Percentiles rank a stretch among this genome's conserved stretches.
phyloP scores from a whole-genome alignment of 2,113 vertebrate species.

The Siniperca knerii region DNA sequence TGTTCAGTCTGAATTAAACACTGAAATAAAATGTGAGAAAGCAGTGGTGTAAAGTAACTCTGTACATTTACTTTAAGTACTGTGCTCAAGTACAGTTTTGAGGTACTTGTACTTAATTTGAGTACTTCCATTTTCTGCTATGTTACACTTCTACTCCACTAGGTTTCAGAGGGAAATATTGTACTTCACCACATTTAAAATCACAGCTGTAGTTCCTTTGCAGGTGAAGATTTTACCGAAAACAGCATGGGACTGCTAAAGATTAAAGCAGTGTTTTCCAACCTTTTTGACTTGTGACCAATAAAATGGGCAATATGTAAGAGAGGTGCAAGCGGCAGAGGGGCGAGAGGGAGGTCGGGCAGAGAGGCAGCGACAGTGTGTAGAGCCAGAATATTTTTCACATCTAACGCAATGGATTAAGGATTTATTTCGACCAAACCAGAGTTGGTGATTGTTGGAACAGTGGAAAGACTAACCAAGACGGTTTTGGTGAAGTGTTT shows the following conservation, averaged over 20 bases:
- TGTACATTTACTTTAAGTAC: neutral
- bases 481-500: too few species aligned
- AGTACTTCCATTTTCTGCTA: neutral
- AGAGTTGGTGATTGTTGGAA: too few species aligned
- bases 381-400: too few species aligned
- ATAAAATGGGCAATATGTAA: too few species aligned
- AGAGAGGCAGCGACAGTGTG: too few species aligned
- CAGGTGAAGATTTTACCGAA: neutral
- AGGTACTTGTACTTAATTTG: neutral
- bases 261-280: neutral
- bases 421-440: too few species aligned
- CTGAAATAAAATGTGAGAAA: neutral
- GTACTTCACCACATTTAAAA: neutral
- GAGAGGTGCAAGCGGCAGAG: too few species aligned
- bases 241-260: neutral
- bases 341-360: too few species aligned
- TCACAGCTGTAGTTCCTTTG: neutral
- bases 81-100: neutral
- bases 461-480: too few species aligned
- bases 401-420: too few species aligned
- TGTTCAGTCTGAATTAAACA: neutral
- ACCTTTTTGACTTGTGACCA: too few species aligned
- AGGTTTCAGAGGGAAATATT: neutral
- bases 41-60: neutral
- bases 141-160: neutral